Conservation (phyloP, 2,797 vertebrate genomes). For the Parauchenoglanis punctatus region DNA sequence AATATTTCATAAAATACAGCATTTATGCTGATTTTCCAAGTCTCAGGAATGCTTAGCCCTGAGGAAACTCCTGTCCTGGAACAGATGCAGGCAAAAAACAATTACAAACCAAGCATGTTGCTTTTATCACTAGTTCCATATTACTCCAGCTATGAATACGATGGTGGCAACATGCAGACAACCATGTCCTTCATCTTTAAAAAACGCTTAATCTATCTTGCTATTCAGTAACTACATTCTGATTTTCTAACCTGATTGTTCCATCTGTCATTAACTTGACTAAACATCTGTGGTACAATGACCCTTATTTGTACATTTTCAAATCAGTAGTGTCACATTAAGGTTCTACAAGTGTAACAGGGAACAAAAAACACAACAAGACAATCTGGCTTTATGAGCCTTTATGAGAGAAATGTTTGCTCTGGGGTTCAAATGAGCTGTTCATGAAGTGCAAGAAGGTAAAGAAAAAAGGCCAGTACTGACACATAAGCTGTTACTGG, state of each 20-base stretch:
- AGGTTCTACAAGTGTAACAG: neutral
- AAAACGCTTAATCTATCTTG: neutral
- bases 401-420: neutral
- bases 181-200: neutral
- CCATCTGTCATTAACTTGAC: neutral
- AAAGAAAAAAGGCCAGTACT: neutral
- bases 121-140: neutral
- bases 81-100: neutral
- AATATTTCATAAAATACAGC: neutral
- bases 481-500: constrained; percentile 2
- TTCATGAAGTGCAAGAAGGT: neutral
- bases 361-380: neutral
- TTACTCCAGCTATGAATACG: neutral
- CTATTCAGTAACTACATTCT: neutral
- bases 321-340: neutral
- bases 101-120: neutral
- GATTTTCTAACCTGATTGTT: neutral
- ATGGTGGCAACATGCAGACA: neutral
- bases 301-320: neutral
- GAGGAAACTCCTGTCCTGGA: neutral
- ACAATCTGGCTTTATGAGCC: neutral
- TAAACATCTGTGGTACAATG: neutral
- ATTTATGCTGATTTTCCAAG: neutral
- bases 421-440: neutral
- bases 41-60: neutral